Evolutionary conservation across 2,797 vertebrate genomes (phyloP), one percentile per base, ranked within the genome.

Genomic region (Myiothlypis coronata): DNA sequence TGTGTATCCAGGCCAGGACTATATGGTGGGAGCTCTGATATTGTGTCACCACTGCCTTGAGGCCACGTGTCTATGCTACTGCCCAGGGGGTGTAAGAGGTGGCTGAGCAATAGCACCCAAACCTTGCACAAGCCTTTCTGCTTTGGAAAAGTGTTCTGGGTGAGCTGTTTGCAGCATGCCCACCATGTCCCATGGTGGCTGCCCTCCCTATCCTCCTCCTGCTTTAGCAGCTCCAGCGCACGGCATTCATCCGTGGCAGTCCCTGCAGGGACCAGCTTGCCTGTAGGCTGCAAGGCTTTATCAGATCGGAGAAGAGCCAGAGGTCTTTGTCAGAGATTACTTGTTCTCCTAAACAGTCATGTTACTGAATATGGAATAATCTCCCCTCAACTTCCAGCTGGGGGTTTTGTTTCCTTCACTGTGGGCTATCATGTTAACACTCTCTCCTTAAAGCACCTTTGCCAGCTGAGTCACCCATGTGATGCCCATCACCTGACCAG

Each of bases 241-340:
- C 1, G 0, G 67, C 74, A 72, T 78, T 57, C 50, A 72, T 72
- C 52, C 27, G 2, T 7, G 23, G 53, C 67, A 79, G 67, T 28
- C 53, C 53, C 88, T 72, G 60, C 74, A 72, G 85, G 63, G 88
- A 23, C 72, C 79, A 83, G 78, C 82, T 94, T 95, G 61, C 70
- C 82, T 44, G 56, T 82, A 68, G 95, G 83, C 94, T 75, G 59
- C 67, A 15, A 3, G 59, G 81, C 83, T 93, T 95, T 97, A 89
- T 92, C 76, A 87, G 93, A 90, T 95, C 0, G 6, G 78, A 87
- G 76, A 84, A 81, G 93, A 95, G 91, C 82, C 19, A 0, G 61
- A 89, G 83, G 84, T 77, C 93, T 96, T 95, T 93, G 92, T 74
- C 75, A 75, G 93, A 89, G 94, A 96, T 95, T 81, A 93, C 79